Evolutionary conservation across 2,888 invertebrate genomes (phyloP).

Genomic region (Formica aserva): DNA sequence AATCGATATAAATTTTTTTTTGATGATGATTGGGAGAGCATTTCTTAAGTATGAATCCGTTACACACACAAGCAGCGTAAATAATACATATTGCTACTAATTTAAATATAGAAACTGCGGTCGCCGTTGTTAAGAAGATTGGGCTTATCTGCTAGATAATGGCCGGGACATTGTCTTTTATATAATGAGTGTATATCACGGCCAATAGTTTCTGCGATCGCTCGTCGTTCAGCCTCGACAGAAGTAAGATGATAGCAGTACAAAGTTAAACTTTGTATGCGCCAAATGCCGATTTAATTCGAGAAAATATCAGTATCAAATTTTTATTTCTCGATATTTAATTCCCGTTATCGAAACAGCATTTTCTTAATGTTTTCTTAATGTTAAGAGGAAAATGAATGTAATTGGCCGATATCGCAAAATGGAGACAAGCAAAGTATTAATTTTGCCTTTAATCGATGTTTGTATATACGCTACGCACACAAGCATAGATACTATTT

Average conservation of each 20-base stretch:
- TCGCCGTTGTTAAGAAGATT: conserved; percentile 17
- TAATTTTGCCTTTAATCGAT: not conserved
- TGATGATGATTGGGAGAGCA: not conserved
- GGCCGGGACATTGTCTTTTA: conserved; percentile 13
- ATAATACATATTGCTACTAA: conserved; percentile 7
- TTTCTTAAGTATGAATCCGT: not conserved
- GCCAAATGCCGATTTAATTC: not conserved
- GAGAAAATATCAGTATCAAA: not conserved
- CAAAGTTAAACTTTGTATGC: conserved; percentile 7
- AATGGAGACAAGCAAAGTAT: not conserved
- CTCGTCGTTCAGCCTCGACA: not conserved
- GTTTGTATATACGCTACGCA: not conserved
- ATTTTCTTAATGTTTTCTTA: not conserved
- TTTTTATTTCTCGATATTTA: not conserved
- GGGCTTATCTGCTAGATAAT: not conserved
- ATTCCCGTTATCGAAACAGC: conserved; percentile 7
- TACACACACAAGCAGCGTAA: not conserved
- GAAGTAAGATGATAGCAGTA: conserved; percentile 13
- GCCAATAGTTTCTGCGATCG: not conserved
- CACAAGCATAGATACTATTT: not conserved
- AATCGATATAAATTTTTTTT: not conserved
- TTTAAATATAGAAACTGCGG: conserved; percentile 24
- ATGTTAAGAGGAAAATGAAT: not conserved
- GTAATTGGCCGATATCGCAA: not conserved
- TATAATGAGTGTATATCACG: not conserved